Evolutionary conservation across 2,888 invertebrate species (phyloP).

Genomic region (Agriopis marginaria): DNA sequence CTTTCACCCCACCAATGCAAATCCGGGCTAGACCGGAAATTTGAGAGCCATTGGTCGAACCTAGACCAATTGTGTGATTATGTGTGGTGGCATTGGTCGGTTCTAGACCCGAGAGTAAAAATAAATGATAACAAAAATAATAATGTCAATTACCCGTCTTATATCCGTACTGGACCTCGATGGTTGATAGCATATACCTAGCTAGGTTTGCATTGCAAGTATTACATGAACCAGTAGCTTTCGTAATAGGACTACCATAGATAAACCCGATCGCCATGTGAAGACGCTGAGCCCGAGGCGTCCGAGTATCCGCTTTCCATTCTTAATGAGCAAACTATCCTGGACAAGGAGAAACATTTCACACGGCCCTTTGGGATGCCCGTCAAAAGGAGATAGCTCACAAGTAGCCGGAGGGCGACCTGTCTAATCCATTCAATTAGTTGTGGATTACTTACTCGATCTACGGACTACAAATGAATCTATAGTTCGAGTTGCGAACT

Average conservation of each 20-base stretch:
- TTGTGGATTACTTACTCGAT: conserved; percentile 69
- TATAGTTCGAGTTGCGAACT: conserved; percentile 35
- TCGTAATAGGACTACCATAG: neutral
- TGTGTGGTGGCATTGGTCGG: no score
- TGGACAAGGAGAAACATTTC: conserved; percentile 16
- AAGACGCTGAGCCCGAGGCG: conserved; percentile 1
- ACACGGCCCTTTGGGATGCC: conserved; percentile 15
- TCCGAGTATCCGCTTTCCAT: conserved; percentile 15
- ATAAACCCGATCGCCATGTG: neutral
- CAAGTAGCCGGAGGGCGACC: conserved; percentile 45
- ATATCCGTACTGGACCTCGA: no score
- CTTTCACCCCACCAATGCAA: no score
- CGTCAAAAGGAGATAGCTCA: conserved; percentile 30
- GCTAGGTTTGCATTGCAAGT: no score
- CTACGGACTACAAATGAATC: conserved; percentile 55
- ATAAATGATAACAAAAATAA: no score
- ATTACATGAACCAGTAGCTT: no score
- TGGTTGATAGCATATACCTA: no score
- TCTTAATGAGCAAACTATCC: conserved; percentile 21
- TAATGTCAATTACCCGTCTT: no score
- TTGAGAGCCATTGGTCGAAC: no score
- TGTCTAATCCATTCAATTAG: conserved; percentile 70
- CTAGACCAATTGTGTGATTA: no score
- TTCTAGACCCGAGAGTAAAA: no score
- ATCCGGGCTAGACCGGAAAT: no score